Evolutionary conservation across 1,140 invertebrate species (phyloP), one percentile per base, ranked within the genome.

Genomic region (Nylanderia fulva): DNA sequence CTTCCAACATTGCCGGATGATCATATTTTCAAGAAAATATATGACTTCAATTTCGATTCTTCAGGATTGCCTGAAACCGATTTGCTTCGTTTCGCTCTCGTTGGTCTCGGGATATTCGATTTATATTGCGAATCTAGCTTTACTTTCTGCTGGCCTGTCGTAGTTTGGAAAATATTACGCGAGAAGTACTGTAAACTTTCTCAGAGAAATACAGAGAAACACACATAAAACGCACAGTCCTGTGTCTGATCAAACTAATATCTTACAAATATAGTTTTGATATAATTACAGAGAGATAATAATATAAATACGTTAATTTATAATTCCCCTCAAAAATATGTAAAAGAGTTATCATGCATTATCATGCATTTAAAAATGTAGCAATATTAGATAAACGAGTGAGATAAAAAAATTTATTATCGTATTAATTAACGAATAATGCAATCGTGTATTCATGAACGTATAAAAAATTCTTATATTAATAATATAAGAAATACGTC

Each of bases 21-120:
- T 82, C 66, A 82, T 82, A 82, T 72, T 82, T 82, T 72, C 77
- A 72, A 71, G 77, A 82, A 82, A 82, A 72, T 82, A 71, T 72
- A 82, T 60, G 66, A 72, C 36, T 82, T 58, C 77, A 82, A 82
- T 82, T 71, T 82, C 77, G 77, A 82, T 82, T 72, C 77, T 72
- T 72, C 77, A 71, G 52, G 77, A 82, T 82, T 82, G 77, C 52
- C 66, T 45, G 77, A 82, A 82, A 82, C 52, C 77, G 77, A 66
- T 85, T 71, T 71, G 48, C 63, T 54, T 45, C 48, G 82, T 77
- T 77, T 71, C 42, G 39, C 29, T 56, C 18, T 82, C 77, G 66
- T 82, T 82, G 66, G 52, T 72, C 77, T 42, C 27, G 54, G 5
- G 66, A 82, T 82, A 82, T 82, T 82, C 77, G 77, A 82, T 82